Percentiles rank a stretch among this genome's conserved stretches.
Evolutionary conservation across 2,888 invertebrate genomes (phyloP).

Genomic region (Drosophila mettleri): DNA sequence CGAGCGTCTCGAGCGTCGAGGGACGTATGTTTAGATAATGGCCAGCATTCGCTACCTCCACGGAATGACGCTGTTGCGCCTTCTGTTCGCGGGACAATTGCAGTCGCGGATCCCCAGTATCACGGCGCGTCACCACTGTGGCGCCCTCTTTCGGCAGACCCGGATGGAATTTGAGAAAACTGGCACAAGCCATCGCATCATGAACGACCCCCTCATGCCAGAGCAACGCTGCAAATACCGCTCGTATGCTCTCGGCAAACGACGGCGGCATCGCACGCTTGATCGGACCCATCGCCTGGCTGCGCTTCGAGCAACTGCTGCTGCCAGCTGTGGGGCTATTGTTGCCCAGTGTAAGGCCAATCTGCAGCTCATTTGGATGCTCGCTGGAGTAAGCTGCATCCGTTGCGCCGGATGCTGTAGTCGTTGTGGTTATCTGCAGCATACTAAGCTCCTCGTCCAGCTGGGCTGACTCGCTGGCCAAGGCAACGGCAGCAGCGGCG

Average conservation of each 20-base stretch:
- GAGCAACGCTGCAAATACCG: slow-evolving; percentile 97
- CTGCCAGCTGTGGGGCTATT: slow-evolving; percentile 21
- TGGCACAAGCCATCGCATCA: slow-evolving; percentile 99
- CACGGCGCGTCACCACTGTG: slow-evolving; percentile 89
- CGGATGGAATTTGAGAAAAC: slow-evolving; percentile 97
- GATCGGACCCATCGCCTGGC: slow-evolving; percentile 84
- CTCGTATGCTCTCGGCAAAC: slow-evolving; percentile 95
- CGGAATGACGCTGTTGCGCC: slow-evolving; percentile 93
- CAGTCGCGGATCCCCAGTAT: slow-evolving; percentile 80
- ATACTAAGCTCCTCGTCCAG: slow-evolving; percentile 82
- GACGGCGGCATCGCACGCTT: slow-evolving; percentile 96
- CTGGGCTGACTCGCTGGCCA: slow-evolving; percentile 18
- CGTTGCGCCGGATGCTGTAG: slow-evolving; percentile 44
- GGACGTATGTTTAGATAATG: slow-evolving; percentile 92
- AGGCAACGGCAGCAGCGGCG: not conserved
- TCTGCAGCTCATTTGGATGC: slow-evolving; percentile 56
- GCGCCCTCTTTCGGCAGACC: slow-evolving; percentile 92
- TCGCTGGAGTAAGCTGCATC: slow-evolving; percentile 29
- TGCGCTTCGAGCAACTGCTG: slow-evolving; percentile 43
- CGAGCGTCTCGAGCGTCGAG: slow-evolving; percentile 91
- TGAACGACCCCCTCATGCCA: slow-evolving; percentile 99
- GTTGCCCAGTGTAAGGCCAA: slow-evolving; percentile 31
- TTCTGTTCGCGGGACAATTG: slow-evolving; percentile 86
- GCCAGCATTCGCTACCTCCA: slow-evolving; percentile 91
- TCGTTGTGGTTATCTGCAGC: slow-evolving; percentile 77